Evolutionary conservation across 2,797 vertebrate species (phyloP), one percentile per base, ranked within the genome.

Genomic region (Tiaroga cobitis): DNA sequence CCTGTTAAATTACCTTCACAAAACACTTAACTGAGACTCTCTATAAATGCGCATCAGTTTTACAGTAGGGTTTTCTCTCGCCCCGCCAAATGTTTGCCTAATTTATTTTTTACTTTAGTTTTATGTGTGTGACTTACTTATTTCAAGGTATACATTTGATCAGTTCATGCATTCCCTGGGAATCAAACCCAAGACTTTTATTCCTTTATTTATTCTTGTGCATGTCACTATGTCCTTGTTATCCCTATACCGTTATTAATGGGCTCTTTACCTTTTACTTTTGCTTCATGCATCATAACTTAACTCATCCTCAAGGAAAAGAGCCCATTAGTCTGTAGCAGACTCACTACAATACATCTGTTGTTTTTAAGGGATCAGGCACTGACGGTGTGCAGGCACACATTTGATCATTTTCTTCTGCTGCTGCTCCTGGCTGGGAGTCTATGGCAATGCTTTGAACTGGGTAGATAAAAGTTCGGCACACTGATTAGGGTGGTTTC

Each of bases 11-110:
- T 43, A 15, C 41, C 77, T 65, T 65, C 41, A 65, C 46, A 34
- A 80, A 67, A 46, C 77, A 21, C 39, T 80, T 80, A 49, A 65
- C 61, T 80, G n/a, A 79, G 34, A 61, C 54, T 5, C 75, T 77
- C 18, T 32, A 13, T 80, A 39, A 65, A 49, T 29, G 41, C 1
- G 16, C 41, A 65, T 80, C 59, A 46, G 2, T 65, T 65, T 46
- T 65, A 80, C 61, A 3, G 2, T 61, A 11, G 2, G 4, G 34
- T 11, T 61, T 41, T 77, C 37, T 37, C 75, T 39, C 41, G 54
- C 15, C n/a, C 75, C 41, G 15, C 24, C 24, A 61, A 78, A 41
- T 19, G 39, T 26, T 61, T 19, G 37, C 56, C 26, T 29, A 7
- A 43, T 63, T 61, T 26, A 16, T 18, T 77, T 61, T 41, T 41